Evolutionary conservation across 2,113 vertebrate genomes (phyloP).

Genomic region (Anser cygnoides): DNA sequence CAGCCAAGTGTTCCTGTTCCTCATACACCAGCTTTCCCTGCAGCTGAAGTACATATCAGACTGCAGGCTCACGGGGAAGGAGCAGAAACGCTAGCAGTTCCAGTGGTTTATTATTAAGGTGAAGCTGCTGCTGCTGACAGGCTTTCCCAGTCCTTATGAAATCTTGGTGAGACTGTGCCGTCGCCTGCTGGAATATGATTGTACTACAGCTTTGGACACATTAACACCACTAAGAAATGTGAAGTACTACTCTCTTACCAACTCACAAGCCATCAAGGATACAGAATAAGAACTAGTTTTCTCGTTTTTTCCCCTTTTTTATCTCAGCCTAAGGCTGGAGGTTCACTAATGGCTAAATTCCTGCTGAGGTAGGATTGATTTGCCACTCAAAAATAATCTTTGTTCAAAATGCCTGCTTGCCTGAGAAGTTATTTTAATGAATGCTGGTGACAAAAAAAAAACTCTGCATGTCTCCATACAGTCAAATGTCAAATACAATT

Average conservation of each 20-base stretch:
- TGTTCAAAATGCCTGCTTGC: not conserved
- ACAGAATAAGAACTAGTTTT: not conserved
- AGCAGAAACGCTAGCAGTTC: not conserved
- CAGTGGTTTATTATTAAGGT: fast-evolving
- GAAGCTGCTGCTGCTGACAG: not conserved
- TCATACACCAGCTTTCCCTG: not conserved
- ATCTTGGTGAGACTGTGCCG: conserved; percentile 22
- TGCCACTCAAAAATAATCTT: not conserved
- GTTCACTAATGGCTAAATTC: not conserved
- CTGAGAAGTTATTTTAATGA: not conserved
- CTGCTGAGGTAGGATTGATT: not conserved
- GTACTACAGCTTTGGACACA: not conserved
- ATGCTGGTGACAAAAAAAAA: not conserved
- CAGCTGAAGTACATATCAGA: not conserved
- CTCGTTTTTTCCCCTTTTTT: fast-evolving
- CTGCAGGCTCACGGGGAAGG: not conserved
- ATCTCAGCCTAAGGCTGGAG: not conserved
- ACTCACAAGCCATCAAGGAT: not conserved
- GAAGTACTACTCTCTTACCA: not conserved
- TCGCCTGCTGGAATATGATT: conserved; percentile 40
- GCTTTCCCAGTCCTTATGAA: fast-evolving
- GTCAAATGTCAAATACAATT: not conserved
- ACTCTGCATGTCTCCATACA: not conserved
- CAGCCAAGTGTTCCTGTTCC: not conserved
- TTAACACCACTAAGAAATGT: not conserved